Evolutionary conservation across 1,140 invertebrate species (phyloP).

Genomic region (Rhagoletis zephyria): DNA sequence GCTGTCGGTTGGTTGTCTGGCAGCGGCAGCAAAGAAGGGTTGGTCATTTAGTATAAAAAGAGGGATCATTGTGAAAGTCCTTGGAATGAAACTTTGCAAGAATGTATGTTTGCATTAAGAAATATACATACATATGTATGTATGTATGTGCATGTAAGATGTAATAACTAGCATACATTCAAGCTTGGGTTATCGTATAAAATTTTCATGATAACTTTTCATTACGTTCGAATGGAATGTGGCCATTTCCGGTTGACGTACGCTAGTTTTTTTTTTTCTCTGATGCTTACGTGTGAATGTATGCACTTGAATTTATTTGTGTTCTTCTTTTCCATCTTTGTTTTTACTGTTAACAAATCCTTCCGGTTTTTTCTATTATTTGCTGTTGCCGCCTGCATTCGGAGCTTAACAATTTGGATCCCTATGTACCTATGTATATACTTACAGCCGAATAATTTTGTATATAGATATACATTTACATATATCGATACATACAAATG

Average conservation of each 20-base stretch:
- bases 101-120: background rate
- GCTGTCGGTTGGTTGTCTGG: background rate
- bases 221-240: constrained; percentile 53
- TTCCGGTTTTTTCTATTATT: constrained; percentile 15
- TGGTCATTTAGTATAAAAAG: background rate
- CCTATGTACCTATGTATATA: background rate
- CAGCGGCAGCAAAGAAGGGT: background rate
- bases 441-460: too few relatives aligned
- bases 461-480: too few relatives aligned
- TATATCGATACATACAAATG: too few relatives aligned
- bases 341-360: background rate
- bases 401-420: background rate
- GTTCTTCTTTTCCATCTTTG: too few relatives aligned
- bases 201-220: constrained; percentile 55
- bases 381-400: background rate
- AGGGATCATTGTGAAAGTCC: background rate
- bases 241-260: constrained; percentile 50
- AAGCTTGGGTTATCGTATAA: constrained; percentile 24
- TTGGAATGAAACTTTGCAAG: too few relatives aligned
- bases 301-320: too few relatives aligned
- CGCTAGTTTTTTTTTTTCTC: background rate
- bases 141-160: background rate
- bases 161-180: too few relatives aligned
- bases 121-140: background rate
- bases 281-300: background rate